A percentile compares a stretch with the other conserved stretches of the same genome.
Conservation (phyloP, 2,113 vertebrate genomes). For the Phylloscopus whistleri region DNA sequence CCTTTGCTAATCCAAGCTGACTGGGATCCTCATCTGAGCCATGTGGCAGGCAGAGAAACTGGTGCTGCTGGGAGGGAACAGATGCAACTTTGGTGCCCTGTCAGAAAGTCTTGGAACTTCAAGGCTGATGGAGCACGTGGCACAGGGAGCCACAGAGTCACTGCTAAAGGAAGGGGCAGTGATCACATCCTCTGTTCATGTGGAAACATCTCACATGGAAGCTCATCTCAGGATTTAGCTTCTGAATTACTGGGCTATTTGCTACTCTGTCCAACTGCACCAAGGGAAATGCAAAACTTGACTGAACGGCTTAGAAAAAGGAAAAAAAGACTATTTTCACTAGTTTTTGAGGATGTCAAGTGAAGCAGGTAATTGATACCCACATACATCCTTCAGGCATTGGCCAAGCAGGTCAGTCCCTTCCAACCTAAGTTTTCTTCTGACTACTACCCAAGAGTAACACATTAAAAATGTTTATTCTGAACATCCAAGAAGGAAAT, state of each 20-base stretch:
- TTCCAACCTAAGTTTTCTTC: neutral
- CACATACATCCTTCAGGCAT: neutral
- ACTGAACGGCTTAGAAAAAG: neutral
- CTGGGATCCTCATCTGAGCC: neutral
- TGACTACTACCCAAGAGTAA: neutral
- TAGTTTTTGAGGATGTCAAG: neutral
- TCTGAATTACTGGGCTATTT: neutral
- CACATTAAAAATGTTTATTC: neutral
- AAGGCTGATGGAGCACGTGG: neutral
- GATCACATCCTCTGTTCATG: neutral
- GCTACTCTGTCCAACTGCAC: neutral
- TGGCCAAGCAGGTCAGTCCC: neutral
- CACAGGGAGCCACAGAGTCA: neutral
- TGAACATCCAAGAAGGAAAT: neutral
- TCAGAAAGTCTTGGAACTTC: neutral
- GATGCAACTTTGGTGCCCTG: neutral
- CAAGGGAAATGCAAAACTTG: neutral
- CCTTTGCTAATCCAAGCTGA: neutral
- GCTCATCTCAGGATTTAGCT: neutral
- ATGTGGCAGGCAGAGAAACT: neutral
- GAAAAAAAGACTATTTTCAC: neutral
- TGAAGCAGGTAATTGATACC: neutral
- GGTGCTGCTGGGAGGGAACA: neutral
- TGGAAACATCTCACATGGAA: neutral
- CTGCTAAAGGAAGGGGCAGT: neutral